These are phyloP conservation scores for Oophaga sylvatica DNA, from an alignment of 2,797 vertebrate genomes.

Conservation along the genomic window DNA sequence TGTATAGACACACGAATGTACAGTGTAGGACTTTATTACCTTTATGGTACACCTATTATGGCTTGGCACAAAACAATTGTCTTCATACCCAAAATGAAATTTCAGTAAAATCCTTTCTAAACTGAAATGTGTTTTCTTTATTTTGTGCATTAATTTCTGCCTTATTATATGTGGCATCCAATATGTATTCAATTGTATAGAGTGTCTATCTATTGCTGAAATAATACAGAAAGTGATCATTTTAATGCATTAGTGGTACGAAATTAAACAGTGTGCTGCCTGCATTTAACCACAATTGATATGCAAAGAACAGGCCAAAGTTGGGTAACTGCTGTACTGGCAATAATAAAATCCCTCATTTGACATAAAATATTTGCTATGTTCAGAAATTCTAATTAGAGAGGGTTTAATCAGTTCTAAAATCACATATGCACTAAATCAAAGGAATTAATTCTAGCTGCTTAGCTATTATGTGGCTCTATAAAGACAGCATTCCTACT, in stretches of 20 bases:
- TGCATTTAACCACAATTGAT: conserved; percentile 31
- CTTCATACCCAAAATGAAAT: background rate
- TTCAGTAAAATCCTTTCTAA: background rate
- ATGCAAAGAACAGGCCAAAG: conserved; percentile 15
- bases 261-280: conserved; percentile 13
- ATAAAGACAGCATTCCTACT: conserved; percentile 3
- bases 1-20: background rate
- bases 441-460: conserved; percentile 24
- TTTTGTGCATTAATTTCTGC: background rate
- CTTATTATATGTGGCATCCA: background rate
- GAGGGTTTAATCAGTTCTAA: conserved; percentile 41
- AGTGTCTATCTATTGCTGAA: background rate
- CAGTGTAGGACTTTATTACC: background rate
- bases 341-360: conserved; percentile 35
- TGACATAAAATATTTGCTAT: conserved; percentile 29
- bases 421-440: conserved; percentile 47
- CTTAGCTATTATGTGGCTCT: background rate
- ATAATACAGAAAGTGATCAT: conserved; percentile 1
- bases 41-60: background rate
- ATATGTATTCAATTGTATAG: background rate
- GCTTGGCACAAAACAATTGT: background rate
- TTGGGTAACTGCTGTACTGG: conserved; percentile 21
- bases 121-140: background rate
- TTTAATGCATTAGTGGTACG: conserved; percentile 3
- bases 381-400: conserved; percentile 47